Evolutionary conservation across 2,797 vertebrate species (phyloP).

Genomic region (Podargus strigoides): DNA sequence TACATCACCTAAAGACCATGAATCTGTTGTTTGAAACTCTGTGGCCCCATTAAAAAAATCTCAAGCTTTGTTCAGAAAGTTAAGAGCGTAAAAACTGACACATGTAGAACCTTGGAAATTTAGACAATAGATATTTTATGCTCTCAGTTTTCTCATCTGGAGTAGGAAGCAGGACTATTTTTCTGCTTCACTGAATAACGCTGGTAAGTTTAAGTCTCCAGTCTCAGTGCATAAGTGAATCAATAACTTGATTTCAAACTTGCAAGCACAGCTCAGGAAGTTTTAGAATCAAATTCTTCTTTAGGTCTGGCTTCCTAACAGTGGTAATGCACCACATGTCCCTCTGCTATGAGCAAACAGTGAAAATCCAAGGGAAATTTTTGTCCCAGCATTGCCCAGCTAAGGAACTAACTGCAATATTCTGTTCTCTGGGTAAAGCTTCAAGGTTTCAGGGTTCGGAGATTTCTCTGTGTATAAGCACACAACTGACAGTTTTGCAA

Average conservation of each 20-base stretch:
- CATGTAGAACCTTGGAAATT: background rate
- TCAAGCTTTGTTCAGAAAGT: background rate
- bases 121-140: background rate
- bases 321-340: background rate
- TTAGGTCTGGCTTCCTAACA: background rate
- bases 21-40: background rate
- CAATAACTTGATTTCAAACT: background rate
- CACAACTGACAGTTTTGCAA: background rate
- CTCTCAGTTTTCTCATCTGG: background rate
- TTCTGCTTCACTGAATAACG: background rate
- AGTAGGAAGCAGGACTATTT: background rate
- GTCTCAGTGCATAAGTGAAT: background rate
- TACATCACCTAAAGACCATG: background rate
- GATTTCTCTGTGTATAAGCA: background rate
- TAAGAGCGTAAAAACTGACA: rapidly evolving
- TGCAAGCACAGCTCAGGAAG: background rate
- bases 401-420: background rate
- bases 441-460: rapidly evolving
- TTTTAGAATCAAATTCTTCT: background rate
- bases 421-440: background rate
- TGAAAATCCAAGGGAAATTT: background rate
- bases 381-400: background rate
- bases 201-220: background rate
- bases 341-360: background rate
- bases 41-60: background rate